Evolutionary conservation across 2,888 invertebrate species (phyloP), one percentile per base, ranked within the genome.

Genomic region (Ferdinandea cuprea): DNA sequence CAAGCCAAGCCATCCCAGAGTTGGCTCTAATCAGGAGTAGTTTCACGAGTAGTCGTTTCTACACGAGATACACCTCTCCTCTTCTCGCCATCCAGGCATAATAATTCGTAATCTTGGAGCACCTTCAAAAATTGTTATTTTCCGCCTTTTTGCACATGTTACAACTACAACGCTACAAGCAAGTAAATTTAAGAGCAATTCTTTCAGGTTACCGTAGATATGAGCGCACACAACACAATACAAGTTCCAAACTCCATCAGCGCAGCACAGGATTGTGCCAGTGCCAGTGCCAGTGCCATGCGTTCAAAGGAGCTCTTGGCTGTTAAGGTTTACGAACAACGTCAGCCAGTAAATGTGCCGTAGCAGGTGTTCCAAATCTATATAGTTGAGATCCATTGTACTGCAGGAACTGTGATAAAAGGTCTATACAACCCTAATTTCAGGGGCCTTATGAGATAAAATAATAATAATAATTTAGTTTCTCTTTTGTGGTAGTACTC

Each of bases 101-200:
- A 50, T 40, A 58, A 42, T 71, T 59, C 32, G 59, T 71, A 71
- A 71, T 71, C 59, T 59, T 54, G 44, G 13, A 48, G 56, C 37
- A 65, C 63, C 54, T 46, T 63, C 37, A 56, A 73, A 72, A 73
- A 65, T 56, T 54, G 63, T 65, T 73, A 73, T 73, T 73, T 72
- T 73, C 56, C 40, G 65, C 73, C 40, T 44, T 48, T 48, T 15
- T 48, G 63, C 73, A 73, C 65, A 63, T 65, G 65, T 48, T 56
- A 37, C 63, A 48, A 32, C 56, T 65, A 37, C 54, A 48, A 32
- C 25, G 25, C 56, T 65, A 37, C 63, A 48, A 32, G 30, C 54
- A n/a, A 65, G 48, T 44, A 19, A 73, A 73, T 73, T 63, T 65
- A 56, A 37, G 63, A 65, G 35, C 28, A 30, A 54, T 63, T 15